phyloP scores from a whole-genome alignment of 2,888 invertebrate species.

The Neoascia interrupta region DNA sequence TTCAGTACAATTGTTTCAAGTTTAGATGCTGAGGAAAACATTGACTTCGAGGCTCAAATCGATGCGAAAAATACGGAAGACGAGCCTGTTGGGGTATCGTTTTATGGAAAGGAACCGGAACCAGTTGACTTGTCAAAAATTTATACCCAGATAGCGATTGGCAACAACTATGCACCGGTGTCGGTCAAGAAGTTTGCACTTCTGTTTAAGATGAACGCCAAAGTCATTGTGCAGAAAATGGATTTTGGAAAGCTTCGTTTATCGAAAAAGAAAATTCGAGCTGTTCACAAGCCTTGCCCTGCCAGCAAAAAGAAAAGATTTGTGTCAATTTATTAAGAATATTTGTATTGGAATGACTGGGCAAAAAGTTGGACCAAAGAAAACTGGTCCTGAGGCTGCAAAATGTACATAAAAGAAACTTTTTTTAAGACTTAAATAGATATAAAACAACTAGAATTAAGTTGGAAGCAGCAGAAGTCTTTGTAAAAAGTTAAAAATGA shows the following conservation, averaged over 20 bases:
- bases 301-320: constrained; percentile 72
- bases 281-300: constrained; percentile 70
- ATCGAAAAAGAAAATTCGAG: constrained; percentile 33
- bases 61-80: constrained; percentile 17
- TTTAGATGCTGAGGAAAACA: neutral
- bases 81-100: constrained; percentile 44
- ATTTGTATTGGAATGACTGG: constrained; percentile 37
- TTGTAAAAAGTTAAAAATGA: no score
- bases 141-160: constrained; percentile 73
- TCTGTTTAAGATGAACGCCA: constrained; percentile 72
- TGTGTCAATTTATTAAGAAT: no score
- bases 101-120: constrained; percentile 70
- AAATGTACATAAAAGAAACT: no score
- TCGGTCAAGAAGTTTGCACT: constrained; percentile 72
- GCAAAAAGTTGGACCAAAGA: neutral
- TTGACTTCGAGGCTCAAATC: neutral
- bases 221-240: constrained; percentile 69
- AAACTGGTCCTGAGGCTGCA: no score
- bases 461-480: no score
- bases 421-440: neutral
- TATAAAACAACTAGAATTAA: no score
- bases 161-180: constrained; percentile 70
- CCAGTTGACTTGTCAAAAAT: constrained; percentile 71
- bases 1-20: constrained; percentile 29
- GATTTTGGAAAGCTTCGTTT: constrained; percentile 23